Percentiles rank a stretch among this genome's conserved stretches.
These are phyloP conservation scores for Psilopogon haemacephalus DNA, from an alignment of 2,113 vertebrate species.

Conservation along the genomic window DNA sequence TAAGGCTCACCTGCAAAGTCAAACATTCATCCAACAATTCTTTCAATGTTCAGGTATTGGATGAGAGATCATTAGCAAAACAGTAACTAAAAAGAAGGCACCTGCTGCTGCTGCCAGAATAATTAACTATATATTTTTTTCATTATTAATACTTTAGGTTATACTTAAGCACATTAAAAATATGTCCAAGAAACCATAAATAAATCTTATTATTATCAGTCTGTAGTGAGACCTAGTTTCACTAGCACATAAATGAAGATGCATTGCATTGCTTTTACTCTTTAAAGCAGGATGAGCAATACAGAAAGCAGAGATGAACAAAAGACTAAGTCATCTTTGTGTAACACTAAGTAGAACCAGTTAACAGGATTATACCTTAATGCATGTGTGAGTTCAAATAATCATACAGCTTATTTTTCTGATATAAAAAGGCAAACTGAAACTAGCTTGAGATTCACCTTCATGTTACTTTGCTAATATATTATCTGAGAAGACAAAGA, in stretches of 20 bases:
- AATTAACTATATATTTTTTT: background rate
- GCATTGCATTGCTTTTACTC: background rate
- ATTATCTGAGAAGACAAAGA: background rate
- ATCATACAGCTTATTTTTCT: background rate
- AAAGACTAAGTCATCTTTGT: background rate
- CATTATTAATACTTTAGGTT: background rate
- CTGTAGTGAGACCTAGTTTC: constrained; percentile 43
- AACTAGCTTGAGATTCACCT: background rate
- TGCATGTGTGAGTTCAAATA: background rate
- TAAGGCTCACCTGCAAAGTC: background rate
- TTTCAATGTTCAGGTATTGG: background rate
- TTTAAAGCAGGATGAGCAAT: constrained; percentile 19
- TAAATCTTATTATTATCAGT: constrained; percentile 34
- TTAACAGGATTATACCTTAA: background rate
- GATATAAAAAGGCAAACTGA: background rate
- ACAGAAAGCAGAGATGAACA: constrained; percentile 9
- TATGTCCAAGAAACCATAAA: constrained; percentile 47
- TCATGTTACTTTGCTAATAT: background rate
- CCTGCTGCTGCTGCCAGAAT: background rate
- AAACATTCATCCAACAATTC: background rate
- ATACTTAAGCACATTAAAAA: constrained; percentile 43
- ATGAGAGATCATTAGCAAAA: background rate
- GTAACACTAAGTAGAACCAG: background rate
- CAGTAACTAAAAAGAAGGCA: background rate
- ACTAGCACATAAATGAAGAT: constrained; percentile 12